A percentile compares a stretch with the other conserved stretches of the same genome.
phyloP scores from a whole-genome alignment of 2,888 invertebrate species.

The Hirtodrosophila confusa region DNA sequence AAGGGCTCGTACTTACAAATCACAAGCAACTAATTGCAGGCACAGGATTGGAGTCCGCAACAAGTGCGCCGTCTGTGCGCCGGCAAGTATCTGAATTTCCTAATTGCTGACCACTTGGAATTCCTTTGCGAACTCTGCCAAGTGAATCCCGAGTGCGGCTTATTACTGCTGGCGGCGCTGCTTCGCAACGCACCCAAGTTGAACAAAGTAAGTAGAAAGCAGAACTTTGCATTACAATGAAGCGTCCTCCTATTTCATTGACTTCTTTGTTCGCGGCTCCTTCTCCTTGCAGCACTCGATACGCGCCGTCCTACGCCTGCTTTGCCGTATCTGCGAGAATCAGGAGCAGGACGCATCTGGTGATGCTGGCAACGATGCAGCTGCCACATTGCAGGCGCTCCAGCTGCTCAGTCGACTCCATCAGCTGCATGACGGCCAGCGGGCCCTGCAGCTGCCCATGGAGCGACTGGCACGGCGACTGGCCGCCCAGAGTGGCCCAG shows the following conservation, averaged over 20 bases:
- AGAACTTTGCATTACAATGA: slow-evolving; percentile 57
- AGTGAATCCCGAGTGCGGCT: slow-evolving; percentile 80
- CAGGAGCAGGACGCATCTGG: slow-evolving; percentile 23
- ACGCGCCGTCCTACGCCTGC: slow-evolving; percentile 61
- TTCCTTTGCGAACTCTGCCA: slow-evolving; percentile 82
- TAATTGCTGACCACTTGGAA: slow-evolving; percentile 82
- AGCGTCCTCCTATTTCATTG: slow-evolving; percentile 16
- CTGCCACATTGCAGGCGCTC: slow-evolving; percentile 53
- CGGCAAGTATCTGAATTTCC: slow-evolving; percentile 79
- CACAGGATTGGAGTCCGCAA: slow-evolving; percentile 78
- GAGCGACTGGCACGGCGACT: slow-evolving; percentile 74
- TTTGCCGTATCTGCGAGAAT: slow-evolving; percentile 55
- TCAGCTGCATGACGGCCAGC: slow-evolving; percentile 57
- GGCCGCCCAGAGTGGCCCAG: slow-evolving; percentile 45
- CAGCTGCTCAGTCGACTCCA: slow-evolving; percentile 74
- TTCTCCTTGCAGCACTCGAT: slow-evolving; percentile 63
- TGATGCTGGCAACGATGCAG: slow-evolving; percentile 19
- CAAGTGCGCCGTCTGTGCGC: slow-evolving; percentile 81
- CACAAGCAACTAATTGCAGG: slow-evolving; percentile 69
- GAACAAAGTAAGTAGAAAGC: slow-evolving; percentile 74
- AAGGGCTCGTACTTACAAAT: slow-evolving; percentile 18
- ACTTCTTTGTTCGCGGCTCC: slow-evolving; percentile 15
- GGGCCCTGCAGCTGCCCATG: slow-evolving; percentile 72
- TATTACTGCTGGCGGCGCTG: slow-evolving; percentile 80
- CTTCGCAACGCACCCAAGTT: slow-evolving; percentile 75